Conservation (phyloP, 2,797 vertebrate genomes). For the Malacoraja senta region DNA sequence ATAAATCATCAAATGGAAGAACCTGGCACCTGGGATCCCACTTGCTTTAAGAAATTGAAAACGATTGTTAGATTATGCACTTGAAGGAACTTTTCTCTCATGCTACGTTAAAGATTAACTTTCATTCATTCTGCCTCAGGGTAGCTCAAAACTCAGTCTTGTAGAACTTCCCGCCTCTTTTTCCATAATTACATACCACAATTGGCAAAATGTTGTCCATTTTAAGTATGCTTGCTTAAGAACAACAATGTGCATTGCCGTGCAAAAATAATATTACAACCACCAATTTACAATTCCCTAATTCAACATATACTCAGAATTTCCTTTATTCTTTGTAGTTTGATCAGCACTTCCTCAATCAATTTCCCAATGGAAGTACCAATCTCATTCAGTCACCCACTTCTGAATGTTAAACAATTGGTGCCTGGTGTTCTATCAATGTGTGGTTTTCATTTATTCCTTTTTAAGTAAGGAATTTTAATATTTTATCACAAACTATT, state of each 20-base stretch:
- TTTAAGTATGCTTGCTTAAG: not conserved
- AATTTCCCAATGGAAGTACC: too few species aligned
- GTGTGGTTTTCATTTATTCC: not conserved
- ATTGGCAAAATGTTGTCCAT: not conserved
- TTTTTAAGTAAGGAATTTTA: too few species aligned
- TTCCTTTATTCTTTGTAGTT: not conserved
- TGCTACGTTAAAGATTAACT: not conserved
- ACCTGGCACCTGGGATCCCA: not conserved
- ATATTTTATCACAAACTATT: too few species aligned
- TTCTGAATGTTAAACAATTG: not conserved
- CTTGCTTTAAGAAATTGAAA: not conserved
- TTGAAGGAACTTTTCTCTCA: not conserved
- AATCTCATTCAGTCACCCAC: too few species aligned
- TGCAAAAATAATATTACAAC: not conserved
- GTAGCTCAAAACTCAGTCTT: not conserved
- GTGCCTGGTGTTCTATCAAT: not conserved
- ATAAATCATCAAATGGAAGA: not conserved
- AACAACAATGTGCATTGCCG: too few species aligned
- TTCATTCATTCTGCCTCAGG: slow-evolving; percentile 4
- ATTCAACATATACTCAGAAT: not conserved
- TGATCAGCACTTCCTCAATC: too few species aligned
- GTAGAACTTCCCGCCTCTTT: not conserved
- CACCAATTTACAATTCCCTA: not conserved
- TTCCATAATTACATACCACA: not conserved
- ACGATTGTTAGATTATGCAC: not conserved